Percentiles rank a stretch among this genome's conserved stretches.
Evolutionary conservation across 2,113 vertebrate species (phyloP).

Genomic region (Calcarius ornatus): DNA sequence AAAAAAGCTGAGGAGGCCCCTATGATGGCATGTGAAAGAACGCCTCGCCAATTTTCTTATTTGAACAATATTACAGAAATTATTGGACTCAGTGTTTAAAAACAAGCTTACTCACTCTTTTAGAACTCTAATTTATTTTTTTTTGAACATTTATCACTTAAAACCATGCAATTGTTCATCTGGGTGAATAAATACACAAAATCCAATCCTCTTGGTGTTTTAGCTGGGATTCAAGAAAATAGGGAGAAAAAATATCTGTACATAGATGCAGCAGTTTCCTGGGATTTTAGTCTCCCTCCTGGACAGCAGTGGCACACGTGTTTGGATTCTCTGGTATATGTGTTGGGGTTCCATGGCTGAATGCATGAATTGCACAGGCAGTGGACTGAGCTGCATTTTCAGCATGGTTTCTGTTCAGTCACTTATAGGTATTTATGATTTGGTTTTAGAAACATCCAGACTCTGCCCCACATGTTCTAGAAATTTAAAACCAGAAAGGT

Average conservation of each 20-base stretch:
- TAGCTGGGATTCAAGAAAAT: neutral
- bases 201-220: neutral
- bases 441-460: neutral
- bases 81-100: neutral
- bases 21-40: neutral
- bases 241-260: neutral
- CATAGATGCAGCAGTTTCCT: neutral
- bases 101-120: neutral
- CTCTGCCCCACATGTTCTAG: neutral
- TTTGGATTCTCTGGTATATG: neutral
- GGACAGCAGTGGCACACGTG: neutral
- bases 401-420: neutral
- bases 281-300: neutral
- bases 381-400: neutral
- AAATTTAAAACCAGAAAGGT: neutral
- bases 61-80: neutral
- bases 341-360: neutral
- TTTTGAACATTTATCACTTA: conserved; percentile 13
- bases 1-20: neutral
- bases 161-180: neutral
- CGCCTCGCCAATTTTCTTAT: neutral
- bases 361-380: neutral
- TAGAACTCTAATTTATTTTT: neutral
- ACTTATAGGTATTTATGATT: neutral
- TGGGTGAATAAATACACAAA: neutral